Percentiles rank a stretch among this genome's conserved stretches.
Evolutionary conservation across 2,113 vertebrate species (phyloP).

Genomic region (Tonatia bakeri): DNA sequence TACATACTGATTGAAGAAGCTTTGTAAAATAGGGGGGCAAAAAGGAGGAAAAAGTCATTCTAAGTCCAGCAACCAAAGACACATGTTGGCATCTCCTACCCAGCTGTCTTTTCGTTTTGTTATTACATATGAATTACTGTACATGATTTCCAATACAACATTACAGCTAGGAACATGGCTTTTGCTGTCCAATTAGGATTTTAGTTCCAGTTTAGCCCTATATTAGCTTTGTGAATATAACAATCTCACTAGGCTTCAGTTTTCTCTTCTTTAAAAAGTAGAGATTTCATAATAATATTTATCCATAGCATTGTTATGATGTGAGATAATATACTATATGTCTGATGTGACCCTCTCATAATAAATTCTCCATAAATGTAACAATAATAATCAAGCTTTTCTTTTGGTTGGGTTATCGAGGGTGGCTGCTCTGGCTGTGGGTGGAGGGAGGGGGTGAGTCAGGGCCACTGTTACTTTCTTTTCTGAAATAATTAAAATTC

Average conservation of each 20-base stretch:
- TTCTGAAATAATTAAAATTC: conserved; percentile 36
- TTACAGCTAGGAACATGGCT: not conserved
- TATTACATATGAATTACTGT: not conserved
- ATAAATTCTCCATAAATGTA: not conserved
- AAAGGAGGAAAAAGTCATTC: not conserved
- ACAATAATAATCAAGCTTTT: not conserved
- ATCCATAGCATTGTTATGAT: not conserved
- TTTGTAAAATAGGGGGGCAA: not conserved
- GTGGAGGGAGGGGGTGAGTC: not conserved
- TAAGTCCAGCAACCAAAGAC: not conserved
- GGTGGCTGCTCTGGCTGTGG: not conserved
- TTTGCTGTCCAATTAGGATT: not conserved
- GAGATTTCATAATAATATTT: not conserved
- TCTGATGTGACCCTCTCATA: not conserved
- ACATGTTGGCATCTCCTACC: not conserved
- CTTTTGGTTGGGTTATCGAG: not conserved
- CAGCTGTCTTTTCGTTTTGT: not conserved
- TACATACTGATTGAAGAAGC: not conserved
- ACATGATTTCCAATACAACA: not conserved
- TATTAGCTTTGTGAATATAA: conserved; percentile 1
- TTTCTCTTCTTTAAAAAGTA: conserved; percentile 27
- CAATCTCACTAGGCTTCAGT: not conserved
- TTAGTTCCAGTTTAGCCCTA: not conserved
- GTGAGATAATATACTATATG: not conserved
- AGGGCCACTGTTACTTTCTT: not conserved